Base-by-base conservation (phyloP, 2,888 invertebrate genomes). In the Rugalucina vietnamica region DNA sequence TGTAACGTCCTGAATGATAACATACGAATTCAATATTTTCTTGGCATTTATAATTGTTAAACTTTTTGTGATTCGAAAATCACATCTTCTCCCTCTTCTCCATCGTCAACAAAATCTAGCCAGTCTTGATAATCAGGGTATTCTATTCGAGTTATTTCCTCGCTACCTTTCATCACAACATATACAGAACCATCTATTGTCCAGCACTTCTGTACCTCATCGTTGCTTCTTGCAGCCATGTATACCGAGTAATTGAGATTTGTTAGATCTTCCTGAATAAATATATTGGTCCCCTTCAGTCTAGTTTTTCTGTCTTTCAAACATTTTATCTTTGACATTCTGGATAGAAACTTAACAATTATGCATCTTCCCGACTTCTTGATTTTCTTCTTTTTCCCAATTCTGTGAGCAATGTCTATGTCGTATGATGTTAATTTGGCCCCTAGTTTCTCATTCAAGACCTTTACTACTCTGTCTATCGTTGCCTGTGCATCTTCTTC, bases 331-430 rank as follows among this genome's bases (percentile, higher is more conserved):
- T 29, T 43, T 39, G 43, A 29, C 24, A 49, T 21, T 27, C 72
- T 39, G 12, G 72, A 43, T 10, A 43, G 18, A 29, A 72, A 43
- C 27, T 43, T 72, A 29, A 72, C 72, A 29, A 72, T 72, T 1
- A 72, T 72, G 29, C 49, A 49, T 43, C 72, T 39, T 24, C 72
- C 72, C 29, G 43, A 27, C 24, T 72, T 72, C 2, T 5, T 2
- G 27, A 29, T 29, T 27, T 60, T 60, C 10, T 14, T 60, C 29
- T 29, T 29, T 27, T 43, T 72, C 3, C 72, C 72, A 2, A 72
- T 27, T 32, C 72, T 43, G 36, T 72, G 72, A 3, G 72, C 43
- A 43, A 72, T 72, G 39, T 72, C 43, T 14, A 72, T 72, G 27
- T 72, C 72, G 14, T 49, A 4, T 39, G 27, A 1, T 39, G 24